Evolutionary conservation across 1,140 invertebrate species (phyloP).

Genomic region (Homalodisca vitripennis): DNA sequence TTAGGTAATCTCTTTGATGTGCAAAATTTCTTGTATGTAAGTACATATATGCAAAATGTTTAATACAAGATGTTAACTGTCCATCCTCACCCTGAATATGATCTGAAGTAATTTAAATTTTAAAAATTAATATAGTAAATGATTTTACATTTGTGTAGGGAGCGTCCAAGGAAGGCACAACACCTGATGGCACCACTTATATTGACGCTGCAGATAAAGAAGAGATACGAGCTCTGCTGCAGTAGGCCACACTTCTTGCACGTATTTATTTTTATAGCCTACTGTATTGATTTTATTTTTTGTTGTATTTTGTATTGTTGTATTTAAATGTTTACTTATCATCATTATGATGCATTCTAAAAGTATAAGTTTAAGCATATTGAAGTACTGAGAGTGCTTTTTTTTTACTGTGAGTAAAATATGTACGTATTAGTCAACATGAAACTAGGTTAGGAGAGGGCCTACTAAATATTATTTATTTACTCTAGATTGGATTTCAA

Average conservation of each 20-base stretch:
- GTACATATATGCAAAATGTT: no score
- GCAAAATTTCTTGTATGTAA: no score
- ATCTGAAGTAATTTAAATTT: no score
- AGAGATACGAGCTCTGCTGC: conserved; percentile 79
- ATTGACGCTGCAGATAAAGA: conserved; percentile 87
- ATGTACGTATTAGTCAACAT: background rate
- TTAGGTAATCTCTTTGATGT: no score
- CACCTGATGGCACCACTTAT: conserved; percentile 84
- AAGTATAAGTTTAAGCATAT: conserved; percentile 18
- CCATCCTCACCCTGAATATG: no score
- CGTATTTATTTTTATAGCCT: background rate
- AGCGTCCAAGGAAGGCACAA: conserved; percentile 76
- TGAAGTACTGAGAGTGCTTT: background rate
- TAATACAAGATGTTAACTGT: no score
- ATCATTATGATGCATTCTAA: conserved; percentile 4
- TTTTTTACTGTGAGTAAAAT: conserved; percentile 7
- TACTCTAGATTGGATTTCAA: no score
- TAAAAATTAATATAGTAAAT: no score
- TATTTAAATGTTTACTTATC: conserved; percentile 25
- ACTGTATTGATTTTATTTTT: conserved; percentile 6
- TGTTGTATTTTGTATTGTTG: conserved; percentile 9
- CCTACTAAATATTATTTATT: background rate
- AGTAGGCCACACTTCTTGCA: conserved; percentile 28
- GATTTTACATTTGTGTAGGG: conserved; percentile 58
- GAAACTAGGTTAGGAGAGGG: background rate